phyloP scores from a whole-genome alignment of 35 echinoderm and acorn worm species.

The Holothuria glaberrima region DNA sequence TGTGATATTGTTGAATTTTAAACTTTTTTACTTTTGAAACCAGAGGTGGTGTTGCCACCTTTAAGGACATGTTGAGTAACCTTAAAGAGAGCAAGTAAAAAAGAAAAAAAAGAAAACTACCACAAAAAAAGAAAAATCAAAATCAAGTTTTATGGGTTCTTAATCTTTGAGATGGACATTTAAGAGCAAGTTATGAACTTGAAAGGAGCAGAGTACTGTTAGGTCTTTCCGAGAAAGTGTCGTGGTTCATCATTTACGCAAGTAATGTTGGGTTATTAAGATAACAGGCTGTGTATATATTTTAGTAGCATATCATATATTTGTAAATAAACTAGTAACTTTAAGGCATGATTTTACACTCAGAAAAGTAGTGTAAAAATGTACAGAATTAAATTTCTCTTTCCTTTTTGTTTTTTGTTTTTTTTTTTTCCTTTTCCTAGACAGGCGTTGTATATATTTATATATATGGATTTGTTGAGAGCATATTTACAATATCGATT shows the following conservation, averaged over 20 bases:
- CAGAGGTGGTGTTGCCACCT: no score
- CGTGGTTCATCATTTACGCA: constrained; percentile 47
- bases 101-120: not conserved
- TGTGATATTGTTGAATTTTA: no score
- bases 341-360: constrained; percentile 19
- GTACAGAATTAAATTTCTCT: constrained; percentile 26
- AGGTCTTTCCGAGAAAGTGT: constrained; percentile 62
- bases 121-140: not conserved
- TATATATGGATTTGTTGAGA: constrained; percentile 40
- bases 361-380: not conserved
- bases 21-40: no score
- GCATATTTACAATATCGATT: constrained; percentile 40
- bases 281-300: constrained; percentile 34
- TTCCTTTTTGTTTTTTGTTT: not conserved
- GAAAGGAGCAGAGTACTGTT: constrained; percentile 33
- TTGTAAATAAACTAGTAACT: constrained; percentile 40
- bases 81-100: not conserved
- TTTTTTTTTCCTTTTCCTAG: constrained; percentile 4
- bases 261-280: constrained; percentile 15
- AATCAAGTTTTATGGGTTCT: not conserved
- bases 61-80: no score
- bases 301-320: constrained; percentile 28
- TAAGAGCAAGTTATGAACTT: constrained; percentile 28
- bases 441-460: constrained; percentile 39
- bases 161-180: constrained; percentile 17